A percentile compares a stretch with the other conserved stretches of the same genome.
Conservation (phyloP, 2,797 vertebrate genomes). For the Antrozous pallidus region DNA sequence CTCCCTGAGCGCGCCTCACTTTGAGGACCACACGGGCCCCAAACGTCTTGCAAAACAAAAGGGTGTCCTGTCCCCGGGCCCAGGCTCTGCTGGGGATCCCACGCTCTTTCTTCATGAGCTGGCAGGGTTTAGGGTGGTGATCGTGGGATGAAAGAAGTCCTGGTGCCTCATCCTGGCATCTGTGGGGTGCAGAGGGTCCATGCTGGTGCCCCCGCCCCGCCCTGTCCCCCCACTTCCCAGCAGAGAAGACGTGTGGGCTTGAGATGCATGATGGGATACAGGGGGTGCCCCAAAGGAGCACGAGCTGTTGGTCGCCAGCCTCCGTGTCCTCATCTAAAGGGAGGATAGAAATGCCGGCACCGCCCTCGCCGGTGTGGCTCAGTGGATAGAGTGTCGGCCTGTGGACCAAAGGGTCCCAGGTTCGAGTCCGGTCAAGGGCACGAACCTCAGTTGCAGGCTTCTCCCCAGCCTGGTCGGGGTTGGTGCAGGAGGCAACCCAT, state of each 20-base stretch:
- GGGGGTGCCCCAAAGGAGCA: accelerated
- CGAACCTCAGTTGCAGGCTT: no score
- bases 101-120: background rate
- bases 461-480: no score
- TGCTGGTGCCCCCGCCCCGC: background rate
- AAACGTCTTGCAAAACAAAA: background rate
- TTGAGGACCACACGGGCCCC: accelerated
- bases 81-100: background rate
- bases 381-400: no score
- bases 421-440: no score
- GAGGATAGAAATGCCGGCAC: background rate
- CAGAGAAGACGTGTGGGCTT: background rate
- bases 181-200: background rate
- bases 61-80: background rate
- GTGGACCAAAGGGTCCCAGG: no score
- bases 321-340: background rate
- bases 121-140: background rate
- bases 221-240: background rate
- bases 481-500: no score
- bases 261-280: background rate
- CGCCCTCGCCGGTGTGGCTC: no score
- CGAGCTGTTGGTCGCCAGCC: background rate
- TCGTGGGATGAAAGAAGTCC: background rate
- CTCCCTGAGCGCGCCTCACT: accelerated
- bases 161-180: background rate